These are phyloP conservation scores for Carapus acus DNA, from an alignment of 2,797 vertebrate species.

Conservation along the genomic window DNA sequence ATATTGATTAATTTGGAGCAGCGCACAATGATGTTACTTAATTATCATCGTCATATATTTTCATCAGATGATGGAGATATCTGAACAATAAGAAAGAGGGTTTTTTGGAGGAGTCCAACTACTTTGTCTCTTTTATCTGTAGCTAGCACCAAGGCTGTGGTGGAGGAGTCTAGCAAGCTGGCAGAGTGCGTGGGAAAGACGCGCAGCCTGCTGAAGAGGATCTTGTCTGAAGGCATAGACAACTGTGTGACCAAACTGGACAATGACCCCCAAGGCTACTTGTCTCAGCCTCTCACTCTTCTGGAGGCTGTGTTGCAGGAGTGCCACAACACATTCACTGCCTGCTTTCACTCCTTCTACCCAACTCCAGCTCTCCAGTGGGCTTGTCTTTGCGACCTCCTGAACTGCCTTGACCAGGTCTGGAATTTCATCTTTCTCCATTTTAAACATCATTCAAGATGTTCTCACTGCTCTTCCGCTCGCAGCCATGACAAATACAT, in stretches of 20 bases:
- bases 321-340: slow-evolving; percentile 97
- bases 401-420: slow-evolving; percentile 98
- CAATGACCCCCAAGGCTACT: slow-evolving; percentile 95
- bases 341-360: slow-evolving; percentile 98
- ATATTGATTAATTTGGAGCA: no score
- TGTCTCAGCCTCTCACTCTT: slow-evolving; percentile 91
- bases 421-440: slow-evolving; percentile 8
- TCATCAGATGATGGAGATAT: no score
- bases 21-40: no score
- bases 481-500: no score
- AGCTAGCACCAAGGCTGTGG: slow-evolving; percentile 92
- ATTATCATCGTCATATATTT: no score
- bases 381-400: slow-evolving; percentile 96
- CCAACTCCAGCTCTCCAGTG: slow-evolving; percentile 95
- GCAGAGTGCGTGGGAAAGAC: slow-evolving; percentile 98
- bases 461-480: no score
- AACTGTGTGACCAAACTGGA: slow-evolving; percentile 95
- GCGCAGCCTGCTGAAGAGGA: slow-evolving; percentile 93
- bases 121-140: slow-evolving; percentile 36
- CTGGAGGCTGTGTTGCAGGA: slow-evolving; percentile 96
- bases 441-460: no score
- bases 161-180: slow-evolving; percentile 97
- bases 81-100: no score
- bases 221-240: slow-evolving; percentile 96
- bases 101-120: no score